Evolutionary conservation across 2,113 vertebrate genomes (phyloP).

Genomic region (Morone saxatilis): DNA sequence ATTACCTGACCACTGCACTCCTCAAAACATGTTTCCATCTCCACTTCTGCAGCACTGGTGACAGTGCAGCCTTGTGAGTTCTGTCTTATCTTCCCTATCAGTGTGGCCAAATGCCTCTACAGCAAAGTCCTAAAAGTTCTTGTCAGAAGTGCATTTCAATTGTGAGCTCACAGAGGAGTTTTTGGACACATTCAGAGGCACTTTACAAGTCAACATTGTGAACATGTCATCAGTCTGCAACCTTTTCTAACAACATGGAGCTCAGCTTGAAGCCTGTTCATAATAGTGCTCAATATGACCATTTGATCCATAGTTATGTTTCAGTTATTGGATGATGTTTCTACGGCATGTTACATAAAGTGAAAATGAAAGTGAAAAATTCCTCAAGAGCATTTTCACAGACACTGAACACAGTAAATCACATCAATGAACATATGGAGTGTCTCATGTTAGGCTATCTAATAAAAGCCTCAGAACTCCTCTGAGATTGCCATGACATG

Average conservation of each 20-base stretch:
- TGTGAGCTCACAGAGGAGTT: neutral
- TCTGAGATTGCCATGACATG: neutral
- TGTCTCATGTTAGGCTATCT: neutral
- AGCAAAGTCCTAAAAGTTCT: slow-evolving; percentile 11
- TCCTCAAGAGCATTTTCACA: slow-evolving; percentile 9
- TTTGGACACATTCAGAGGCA: slow-evolving; percentile 1
- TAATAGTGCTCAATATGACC: neutral
- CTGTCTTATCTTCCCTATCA: neutral
- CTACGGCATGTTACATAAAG: neutral
- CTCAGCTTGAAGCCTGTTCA: neutral
- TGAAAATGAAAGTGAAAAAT: neutral
- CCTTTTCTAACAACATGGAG: neutral
- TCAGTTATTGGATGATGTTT: neutral
- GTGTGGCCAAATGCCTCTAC: neutral
- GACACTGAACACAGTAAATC: slow-evolving; percentile 7
- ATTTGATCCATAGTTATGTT: neutral
- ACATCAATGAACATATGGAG: neutral
- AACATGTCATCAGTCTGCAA: neutral
- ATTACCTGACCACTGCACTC: slow-evolving; percentile 47
- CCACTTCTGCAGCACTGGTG: slow-evolving; percentile 3
- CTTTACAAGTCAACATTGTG: slow-evolving; percentile 2
- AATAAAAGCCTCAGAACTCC: neutral
- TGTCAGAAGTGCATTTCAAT: neutral
- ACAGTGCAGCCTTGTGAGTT: neutral
- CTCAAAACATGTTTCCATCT: slow-evolving; percentile 22